These are phyloP conservation scores for Apamea monoglypha DNA, from an alignment of 2,888 invertebrate genomes.

Conservation along the genomic window DNA sequence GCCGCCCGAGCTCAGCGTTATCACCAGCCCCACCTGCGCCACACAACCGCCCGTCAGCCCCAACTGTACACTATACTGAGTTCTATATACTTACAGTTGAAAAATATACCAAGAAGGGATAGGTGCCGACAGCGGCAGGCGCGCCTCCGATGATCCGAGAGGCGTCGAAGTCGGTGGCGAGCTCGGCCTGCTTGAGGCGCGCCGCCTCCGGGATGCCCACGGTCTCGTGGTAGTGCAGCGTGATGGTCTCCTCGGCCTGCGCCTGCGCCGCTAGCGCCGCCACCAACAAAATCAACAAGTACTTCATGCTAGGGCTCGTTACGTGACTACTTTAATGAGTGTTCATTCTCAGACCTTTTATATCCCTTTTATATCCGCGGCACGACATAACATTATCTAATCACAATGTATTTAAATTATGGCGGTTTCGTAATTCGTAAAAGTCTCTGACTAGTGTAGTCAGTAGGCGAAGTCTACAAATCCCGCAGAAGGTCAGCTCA, in stretches of 20 bases:
- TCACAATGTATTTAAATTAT: constrained; percentile 15
- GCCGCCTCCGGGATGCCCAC: constrained; percentile 63
- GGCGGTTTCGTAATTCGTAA: constrained; percentile 24
- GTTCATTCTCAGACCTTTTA: not conserved
- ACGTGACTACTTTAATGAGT: constrained; percentile 12
- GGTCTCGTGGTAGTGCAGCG: constrained; percentile 64
- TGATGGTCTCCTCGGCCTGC: constrained; percentile 33
- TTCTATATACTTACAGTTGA: not conserved
- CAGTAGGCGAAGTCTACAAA: constrained; percentile 38
- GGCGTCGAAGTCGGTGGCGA: constrained; percentile 62
- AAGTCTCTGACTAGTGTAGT: constrained; percentile 22
- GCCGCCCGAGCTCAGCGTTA: constrained; percentile 68
- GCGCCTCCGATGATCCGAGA: constrained; percentile 56
- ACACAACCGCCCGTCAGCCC: not conserved
- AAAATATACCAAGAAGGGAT: constrained; percentile 60
- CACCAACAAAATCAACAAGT: constrained; percentile 21
- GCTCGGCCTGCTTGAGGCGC: constrained; percentile 63
- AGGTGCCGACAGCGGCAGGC: constrained; percentile 52
- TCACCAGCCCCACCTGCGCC: constrained; percentile 70
- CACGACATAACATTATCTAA: constrained; percentile 35
- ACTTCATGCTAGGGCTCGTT: constrained; percentile 41
- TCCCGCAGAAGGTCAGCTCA: constrained; percentile 34
- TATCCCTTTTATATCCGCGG: constrained; percentile 40
- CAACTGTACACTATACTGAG: not conserved
- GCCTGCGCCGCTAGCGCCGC: constrained; percentile 36